Evolutionary conservation across 2,888 invertebrate species (phyloP).

Genomic region (Ommatoiulus sabulosus): DNA sequence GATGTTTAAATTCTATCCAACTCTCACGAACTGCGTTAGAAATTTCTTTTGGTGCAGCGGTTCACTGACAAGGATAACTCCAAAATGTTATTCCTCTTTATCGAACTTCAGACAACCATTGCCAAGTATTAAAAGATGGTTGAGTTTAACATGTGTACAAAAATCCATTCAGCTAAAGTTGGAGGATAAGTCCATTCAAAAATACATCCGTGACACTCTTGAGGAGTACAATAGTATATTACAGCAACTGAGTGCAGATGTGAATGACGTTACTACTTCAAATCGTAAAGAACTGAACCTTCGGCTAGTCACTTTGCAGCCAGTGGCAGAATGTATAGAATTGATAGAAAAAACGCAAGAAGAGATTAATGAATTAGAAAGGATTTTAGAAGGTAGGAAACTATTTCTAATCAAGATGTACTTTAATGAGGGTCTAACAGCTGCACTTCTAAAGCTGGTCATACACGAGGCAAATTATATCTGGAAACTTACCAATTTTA

Average conservation of each 20-base stretch:
- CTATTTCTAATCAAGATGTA: not conserved
- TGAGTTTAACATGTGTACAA: not conserved
- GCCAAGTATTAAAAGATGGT: not conserved
- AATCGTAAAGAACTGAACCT: not conserved
- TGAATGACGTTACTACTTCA: not conserved
- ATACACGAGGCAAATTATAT: too few relatives aligned
- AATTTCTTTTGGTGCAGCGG: not conserved
- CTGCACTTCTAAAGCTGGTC: too few relatives aligned
- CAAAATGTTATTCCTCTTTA: not conserved
- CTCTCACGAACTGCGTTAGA: not conserved
- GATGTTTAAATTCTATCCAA: not conserved
- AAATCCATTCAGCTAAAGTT: not conserved
- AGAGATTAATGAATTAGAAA: conserved; percentile 37
- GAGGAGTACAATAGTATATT: not conserved
- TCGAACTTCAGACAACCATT: not conserved
- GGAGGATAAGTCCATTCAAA: not conserved
- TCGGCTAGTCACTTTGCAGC: not conserved
- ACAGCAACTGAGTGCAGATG: not conserved
- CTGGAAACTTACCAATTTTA: too few relatives aligned
- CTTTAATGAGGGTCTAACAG: too few relatives aligned
- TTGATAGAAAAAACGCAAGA: conserved; percentile 15
- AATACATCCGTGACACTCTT: not conserved
- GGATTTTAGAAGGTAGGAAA: conserved; percentile 26
- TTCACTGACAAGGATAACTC: not conserved
- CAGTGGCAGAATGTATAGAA: conserved; percentile 12